Evolutionary conservation across 30 jellyfish, hydroid and myxozoan species (phyloP).

Genomic region (Cassiopea andromeda): DNA sequence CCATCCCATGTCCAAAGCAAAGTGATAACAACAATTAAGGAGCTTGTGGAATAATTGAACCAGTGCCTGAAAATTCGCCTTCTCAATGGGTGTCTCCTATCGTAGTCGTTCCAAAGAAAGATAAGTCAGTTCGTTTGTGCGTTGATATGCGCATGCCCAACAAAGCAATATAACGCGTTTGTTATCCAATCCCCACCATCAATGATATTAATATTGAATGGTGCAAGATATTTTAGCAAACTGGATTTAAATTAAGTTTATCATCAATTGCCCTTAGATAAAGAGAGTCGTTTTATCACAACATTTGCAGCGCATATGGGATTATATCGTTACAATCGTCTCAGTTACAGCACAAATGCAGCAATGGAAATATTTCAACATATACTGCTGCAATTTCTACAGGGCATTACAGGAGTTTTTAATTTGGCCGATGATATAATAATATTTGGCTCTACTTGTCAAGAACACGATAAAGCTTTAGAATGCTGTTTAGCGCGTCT

Average conservation of each 20-base stretch:
- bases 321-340: constrained; percentile 21
- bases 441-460: no score
- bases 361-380: constrained; percentile 48
- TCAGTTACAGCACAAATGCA: constrained; percentile 44
- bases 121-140: constrained; percentile 16
- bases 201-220: no score
- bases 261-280: no score
- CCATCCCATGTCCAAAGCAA: no score
- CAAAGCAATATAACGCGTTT: neutral
- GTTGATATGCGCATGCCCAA: constrained; percentile 60
- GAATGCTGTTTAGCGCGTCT: no score
- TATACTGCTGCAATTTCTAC: no score
- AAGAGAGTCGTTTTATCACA: constrained; percentile 23
- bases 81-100: constrained; percentile 58
- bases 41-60: neutral
- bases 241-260: no score
- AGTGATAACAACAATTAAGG: neutral
- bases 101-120: constrained; percentile 30
- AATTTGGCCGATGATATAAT: no score
- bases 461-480: no score
- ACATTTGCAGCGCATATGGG: constrained; percentile 31
- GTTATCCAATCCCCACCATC: no score
- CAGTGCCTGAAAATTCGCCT: constrained; percentile 4
- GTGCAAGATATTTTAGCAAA: no score
- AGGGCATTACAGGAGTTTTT: no score